These are phyloP conservation scores for Engraulis encrasicolus DNA, from an alignment of 2,113 vertebrate species.

Conservation along the genomic window DNA sequence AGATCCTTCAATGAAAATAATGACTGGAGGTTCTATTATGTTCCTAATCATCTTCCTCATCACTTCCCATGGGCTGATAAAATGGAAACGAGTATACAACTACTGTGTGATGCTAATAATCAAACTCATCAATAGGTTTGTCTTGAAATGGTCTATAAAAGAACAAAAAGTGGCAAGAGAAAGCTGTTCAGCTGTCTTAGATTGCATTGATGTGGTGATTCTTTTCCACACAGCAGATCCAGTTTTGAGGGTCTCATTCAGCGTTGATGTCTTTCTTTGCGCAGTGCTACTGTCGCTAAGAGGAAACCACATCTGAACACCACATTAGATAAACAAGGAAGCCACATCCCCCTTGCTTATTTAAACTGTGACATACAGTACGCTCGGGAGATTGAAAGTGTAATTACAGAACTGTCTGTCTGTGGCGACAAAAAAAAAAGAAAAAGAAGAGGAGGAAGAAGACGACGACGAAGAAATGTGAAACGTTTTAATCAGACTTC, in stretches of 20 bases:
- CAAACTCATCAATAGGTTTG: too few species aligned
- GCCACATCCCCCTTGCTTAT: slow-evolving; percentile 25
- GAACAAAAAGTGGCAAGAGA: background rate
- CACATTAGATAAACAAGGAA: slow-evolving; percentile 47
- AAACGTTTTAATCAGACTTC: slow-evolving; percentile 68
- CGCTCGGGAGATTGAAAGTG: slow-evolving; percentile 44
- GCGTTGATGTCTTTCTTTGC: background rate
- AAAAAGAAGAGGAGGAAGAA: too few species aligned
- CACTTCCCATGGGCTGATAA: too few species aligned
- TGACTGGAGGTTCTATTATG: too few species aligned
- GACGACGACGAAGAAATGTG: slow-evolving; percentile 41
- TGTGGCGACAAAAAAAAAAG: slow-evolving; percentile 29
- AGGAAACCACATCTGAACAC: background rate
- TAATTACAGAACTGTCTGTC: slow-evolving; percentile 54
- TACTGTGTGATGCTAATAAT: too few species aligned
- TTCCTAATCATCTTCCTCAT: too few species aligned
- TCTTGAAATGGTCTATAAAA: background rate
- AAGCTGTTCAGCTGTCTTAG: background rate
- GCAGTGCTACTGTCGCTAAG: background rate
- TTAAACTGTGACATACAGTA: background rate
- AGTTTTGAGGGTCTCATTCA: background rate
- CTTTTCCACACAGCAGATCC: background rate
- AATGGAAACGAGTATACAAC: too few species aligned
- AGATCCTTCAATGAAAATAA: too few species aligned
- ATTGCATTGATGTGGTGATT: background rate